A percentile compares a stretch with the other conserved stretches of the same genome.
phyloP scores from a whole-genome alignment of 2,797 vertebrate genomes.

The Karalla daura region DNA sequence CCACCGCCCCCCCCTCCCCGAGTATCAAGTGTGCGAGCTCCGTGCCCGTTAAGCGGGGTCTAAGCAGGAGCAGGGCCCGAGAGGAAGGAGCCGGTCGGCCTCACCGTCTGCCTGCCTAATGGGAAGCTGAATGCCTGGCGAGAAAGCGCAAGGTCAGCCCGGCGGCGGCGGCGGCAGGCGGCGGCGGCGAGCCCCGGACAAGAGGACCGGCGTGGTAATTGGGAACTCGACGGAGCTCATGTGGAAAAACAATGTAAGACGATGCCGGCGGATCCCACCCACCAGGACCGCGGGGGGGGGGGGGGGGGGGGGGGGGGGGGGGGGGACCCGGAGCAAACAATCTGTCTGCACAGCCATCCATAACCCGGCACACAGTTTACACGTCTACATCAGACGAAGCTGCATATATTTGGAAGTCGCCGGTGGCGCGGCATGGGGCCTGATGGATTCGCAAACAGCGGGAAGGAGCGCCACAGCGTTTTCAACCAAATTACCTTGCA shows the following conservation, averaged over 20 bases:
- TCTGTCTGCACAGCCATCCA: slow-evolving; percentile 72
- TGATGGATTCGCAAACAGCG: slow-evolving; percentile 75
- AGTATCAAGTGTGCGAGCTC: slow-evolving; percentile 66
- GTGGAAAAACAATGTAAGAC: slow-evolving; percentile 65
- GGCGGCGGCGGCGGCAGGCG: slow-evolving; percentile 47
- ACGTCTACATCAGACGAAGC: slow-evolving; percentile 74
- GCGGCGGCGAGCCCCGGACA: slow-evolving; percentile 51
- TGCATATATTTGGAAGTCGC: slow-evolving; percentile 77
- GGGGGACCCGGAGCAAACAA: slow-evolving; percentile 71
- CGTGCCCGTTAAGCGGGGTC: slow-evolving; percentile 74
- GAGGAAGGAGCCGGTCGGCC: slow-evolving; percentile 61
- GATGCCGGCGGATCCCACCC: slow-evolving; percentile 61
- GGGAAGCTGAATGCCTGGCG: slow-evolving; percentile 49
- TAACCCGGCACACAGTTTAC: slow-evolving; percentile 63
- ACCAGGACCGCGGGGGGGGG: slow-evolving; percentile 55
- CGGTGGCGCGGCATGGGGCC: slow-evolving; percentile 63
- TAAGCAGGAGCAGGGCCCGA: slow-evolving; percentile 62
- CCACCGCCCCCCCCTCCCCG: slow-evolving; percentile 49
- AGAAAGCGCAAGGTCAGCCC: slow-evolving; percentile 77
- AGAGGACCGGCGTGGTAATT: slow-evolving; percentile 70
- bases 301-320: too few relatives aligned
- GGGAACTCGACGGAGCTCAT: slow-evolving; percentile 74
- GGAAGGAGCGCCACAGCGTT: slow-evolving; percentile 58
- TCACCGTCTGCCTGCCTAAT: slow-evolving; percentile 67
- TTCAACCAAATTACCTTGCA: slow-evolving; percentile 71